These are phyloP conservation scores for Berghia stephanieae DNA, from an alignment of 1,140 invertebrate genomes.

Conservation along the genomic window DNA sequence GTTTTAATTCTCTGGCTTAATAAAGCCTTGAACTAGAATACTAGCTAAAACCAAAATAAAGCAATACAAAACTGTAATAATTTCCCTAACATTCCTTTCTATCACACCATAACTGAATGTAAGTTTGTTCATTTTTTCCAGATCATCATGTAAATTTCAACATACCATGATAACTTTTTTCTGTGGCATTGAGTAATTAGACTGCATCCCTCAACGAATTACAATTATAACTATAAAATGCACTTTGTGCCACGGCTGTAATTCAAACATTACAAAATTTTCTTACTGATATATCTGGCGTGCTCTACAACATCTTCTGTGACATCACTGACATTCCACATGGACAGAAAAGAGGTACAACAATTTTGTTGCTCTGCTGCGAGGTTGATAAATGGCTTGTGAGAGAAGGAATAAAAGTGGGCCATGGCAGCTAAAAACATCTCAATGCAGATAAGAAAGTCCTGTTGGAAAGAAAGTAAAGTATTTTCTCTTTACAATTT, in stretches of 20 bases:
- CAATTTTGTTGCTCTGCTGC: slow-evolving; percentile 49
- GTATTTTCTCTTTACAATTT: too few relatives aligned
- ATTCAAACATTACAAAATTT: background rate
- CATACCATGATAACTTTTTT: background rate
- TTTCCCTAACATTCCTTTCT: too few relatives aligned
- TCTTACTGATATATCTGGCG: slow-evolving; percentile 79
- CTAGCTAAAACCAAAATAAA: too few relatives aligned
- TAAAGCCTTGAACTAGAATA: too few relatives aligned
- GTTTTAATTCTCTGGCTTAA: too few relatives aligned
- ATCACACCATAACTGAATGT: too few relatives aligned
- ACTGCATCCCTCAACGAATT: background rate
- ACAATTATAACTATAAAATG: too few relatives aligned
- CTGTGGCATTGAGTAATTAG: background rate
- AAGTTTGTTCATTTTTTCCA: background rate
- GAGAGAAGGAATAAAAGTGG: slow-evolving; percentile 94
- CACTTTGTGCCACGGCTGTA: too few relatives aligned
- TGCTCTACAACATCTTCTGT: slow-evolving; percentile 91
- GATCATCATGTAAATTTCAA: background rate
- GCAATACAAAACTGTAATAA: too few relatives aligned
- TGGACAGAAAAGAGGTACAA: slow-evolving; percentile 74
- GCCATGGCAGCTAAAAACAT: slow-evolving; percentile 96
- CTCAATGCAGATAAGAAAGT: slow-evolving; percentile 96
- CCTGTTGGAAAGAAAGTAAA: slow-evolving; percentile 69
- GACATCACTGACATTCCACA: slow-evolving; percentile 96
- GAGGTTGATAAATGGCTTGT: slow-evolving; percentile 77